Evolutionary conservation across 2,797 vertebrate genomes (phyloP), one percentile per base, ranked within the genome.

Genomic region (Enteromius fasciolatus): DNA sequence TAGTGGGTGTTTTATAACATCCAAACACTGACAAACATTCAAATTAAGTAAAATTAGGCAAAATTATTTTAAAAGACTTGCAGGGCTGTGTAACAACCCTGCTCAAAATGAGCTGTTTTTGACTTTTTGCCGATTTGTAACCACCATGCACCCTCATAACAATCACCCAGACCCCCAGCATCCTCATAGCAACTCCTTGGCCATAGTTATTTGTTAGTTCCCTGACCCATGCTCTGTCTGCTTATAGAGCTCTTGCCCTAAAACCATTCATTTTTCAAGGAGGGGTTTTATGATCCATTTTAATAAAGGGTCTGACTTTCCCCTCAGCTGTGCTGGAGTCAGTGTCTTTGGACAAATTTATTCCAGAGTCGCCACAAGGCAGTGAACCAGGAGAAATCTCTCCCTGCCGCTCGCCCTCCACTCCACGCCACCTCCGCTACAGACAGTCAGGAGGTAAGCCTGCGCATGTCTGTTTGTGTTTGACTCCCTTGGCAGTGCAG

Each of bases 341-440:
- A 0, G 94, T 92, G 18, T 96, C 97, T 0, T 89, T 94, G 82
- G 97, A 98, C 85, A 94, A 95, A 88, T 95, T 96, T 81, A 95
- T 94, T 85, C 93, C 94, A 20, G 97, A 98, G 78, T 95, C 95
- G 84, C 90, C 92, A 50, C 95, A 96, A 2, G 89, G 89, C 59
- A 93, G 85, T 4, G 98, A 98, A 17, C 86, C 95, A 4, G 90
- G 95, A 64, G 98, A 98, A 81, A 91, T 96, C 80, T 98, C 97
- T 5, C 98, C 97, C 0, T 97, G 97, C 87, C 94, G 96, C 70
- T 98, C 98, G 0, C 97, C 98, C 3, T 97, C 97, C 0, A 98
- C 98, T 2, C 98, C 98, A 28, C 93, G 96, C n/a, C 97, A 98
- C 92, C 95, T 98, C 61, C 96, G 98, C 86, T 98, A 96, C 80